Conservation (phyloP, 2,797 vertebrate species). For the Silurus lanzhouensis region DNA sequence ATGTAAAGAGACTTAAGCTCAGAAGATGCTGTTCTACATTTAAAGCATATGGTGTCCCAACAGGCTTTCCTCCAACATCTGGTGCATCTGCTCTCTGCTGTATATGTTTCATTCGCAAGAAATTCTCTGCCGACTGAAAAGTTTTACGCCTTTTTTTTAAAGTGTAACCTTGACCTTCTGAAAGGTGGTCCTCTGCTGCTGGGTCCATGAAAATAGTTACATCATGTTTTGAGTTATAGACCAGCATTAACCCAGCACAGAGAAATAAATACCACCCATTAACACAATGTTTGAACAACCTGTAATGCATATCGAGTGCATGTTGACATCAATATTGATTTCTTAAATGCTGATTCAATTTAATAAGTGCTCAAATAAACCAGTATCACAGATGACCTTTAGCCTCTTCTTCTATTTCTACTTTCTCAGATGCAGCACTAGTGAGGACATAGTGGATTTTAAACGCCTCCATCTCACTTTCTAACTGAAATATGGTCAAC, state of each 20-base stretch:
- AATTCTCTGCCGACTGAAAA: not conserved
- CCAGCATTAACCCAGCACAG: slow-evolving; percentile 4
- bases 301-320: slow-evolving; percentile 1
- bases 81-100: slow-evolving; percentile 17
- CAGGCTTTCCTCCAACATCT: slow-evolving; percentile 43
- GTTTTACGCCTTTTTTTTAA: not conserved
- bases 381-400: not conserved
- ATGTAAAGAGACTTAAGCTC: slow-evolving; percentile 22
- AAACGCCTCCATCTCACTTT: slow-evolving; percentile 1
- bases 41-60: slow-evolving; percentile 28
- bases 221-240: slow-evolving; percentile 28
- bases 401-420: not conserved
- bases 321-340: slow-evolving; percentile 28
- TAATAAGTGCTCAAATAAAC: not conserved
- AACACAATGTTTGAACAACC: slow-evolving; percentile 9
- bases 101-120: slow-evolving; percentile 15
- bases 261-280: slow-evolving; percentile 23
- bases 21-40: slow-evolving; percentile 31
- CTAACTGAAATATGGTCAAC: not conserved
- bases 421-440: not conserved
- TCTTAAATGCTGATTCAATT: slow-evolving; percentile 1
- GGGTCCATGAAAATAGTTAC: slow-evolving; percentile 2
- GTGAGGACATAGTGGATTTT: not conserved
- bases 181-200: slow-evolving; percentile 2
- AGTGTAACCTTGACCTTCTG: slow-evolving; percentile 13